Evolutionary conservation across 2,797 vertebrate genomes (phyloP).

Genomic region (Gephyroberyx darwinii): DNA sequence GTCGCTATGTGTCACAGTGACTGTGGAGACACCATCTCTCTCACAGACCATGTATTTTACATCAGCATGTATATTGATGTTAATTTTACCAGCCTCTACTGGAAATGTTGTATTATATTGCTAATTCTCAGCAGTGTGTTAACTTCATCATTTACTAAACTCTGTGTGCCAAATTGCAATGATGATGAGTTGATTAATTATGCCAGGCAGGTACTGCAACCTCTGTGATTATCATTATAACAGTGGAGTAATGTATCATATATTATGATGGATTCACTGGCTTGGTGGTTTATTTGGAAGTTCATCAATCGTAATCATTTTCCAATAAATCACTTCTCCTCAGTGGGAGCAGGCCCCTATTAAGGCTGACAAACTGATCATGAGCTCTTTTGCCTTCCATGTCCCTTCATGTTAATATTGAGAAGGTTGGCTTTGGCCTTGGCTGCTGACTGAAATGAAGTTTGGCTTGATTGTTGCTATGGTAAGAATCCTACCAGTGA

Average conservation of each 20-base stretch:
- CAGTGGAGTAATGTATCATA: constrained; percentile 50
- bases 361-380: constrained; percentile 70
- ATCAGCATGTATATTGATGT: neutral
- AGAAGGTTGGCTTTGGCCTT: constrained; percentile 16
- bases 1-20: constrained; percentile 17
- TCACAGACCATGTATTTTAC: constrained; percentile 1
- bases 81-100: neutral
- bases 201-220: constrained; percentile 45
- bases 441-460: constrained; percentile 30
- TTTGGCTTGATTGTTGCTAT: neutral
- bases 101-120: neutral
- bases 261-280: constrained; percentile 67
- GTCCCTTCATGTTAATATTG: constrained; percentile 40
- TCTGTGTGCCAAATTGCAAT: neutral
- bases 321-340: constrained; percentile 68
- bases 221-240: constrained; percentile 38
- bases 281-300: constrained; percentile 59
- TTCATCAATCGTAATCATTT: constrained; percentile 74
- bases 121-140: constrained; percentile 13
- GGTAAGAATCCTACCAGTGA: constrained; percentile 19
- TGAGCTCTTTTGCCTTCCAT: constrained; percentile 43
- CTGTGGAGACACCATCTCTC: constrained; percentile 3
- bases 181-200: constrained; percentile 7
- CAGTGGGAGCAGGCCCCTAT: constrained; percentile 60
- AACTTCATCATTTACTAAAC: constrained; percentile 27